These are phyloP conservation scores for Girardia tigrina DNA, from an alignment of 2,888 invertebrate species.

Conservation along the genomic window DNA sequence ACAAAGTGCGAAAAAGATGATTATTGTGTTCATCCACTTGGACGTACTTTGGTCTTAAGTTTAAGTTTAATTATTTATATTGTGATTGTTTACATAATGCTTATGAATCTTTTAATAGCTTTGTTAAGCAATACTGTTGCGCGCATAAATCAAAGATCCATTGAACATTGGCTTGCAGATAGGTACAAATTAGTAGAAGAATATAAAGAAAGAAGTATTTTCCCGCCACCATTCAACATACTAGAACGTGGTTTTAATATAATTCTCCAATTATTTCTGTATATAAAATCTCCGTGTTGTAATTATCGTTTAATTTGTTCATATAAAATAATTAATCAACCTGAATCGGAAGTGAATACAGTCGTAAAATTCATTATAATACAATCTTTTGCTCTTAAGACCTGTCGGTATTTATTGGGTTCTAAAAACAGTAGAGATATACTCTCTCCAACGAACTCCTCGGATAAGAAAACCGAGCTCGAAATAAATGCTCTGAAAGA, in stretches of 20 bases:
- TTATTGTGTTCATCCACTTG: slow-evolving; percentile 24
- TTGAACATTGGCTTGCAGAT: slow-evolving; percentile 35
- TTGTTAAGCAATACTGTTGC: slow-evolving; percentile 36
- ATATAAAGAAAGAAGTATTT: slow-evolving; percentile 34
- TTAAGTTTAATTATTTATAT: slow-evolving; percentile 29
- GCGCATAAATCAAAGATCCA: slow-evolving; percentile 32
- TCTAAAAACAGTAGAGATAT: neutral
- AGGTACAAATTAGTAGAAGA: slow-evolving; percentile 34
- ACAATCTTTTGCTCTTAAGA: neutral
- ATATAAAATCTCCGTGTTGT: neutral
- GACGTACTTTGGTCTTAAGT: slow-evolving; percentile 6
- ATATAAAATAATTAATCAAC: neutral
- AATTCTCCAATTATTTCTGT: neutral
- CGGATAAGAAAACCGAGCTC: neutral
- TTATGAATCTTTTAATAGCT: slow-evolving; percentile 35
- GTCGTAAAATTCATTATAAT: slow-evolving; percentile 14
- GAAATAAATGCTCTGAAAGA: slow-evolving; percentile 4
- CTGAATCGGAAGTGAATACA: neutral
- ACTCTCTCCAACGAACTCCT: neutral
- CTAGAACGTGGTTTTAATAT: slow-evolving; percentile 5
- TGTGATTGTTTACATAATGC: slow-evolving; percentile 26
- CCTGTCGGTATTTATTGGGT: neutral
- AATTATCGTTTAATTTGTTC: neutral
- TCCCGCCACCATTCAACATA: slow-evolving; percentile 36
- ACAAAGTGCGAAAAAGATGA: neutral